Evolutionary conservation across 1,140 invertebrate species (phyloP).

Genomic region (Trichogramma pretiosum): DNA sequence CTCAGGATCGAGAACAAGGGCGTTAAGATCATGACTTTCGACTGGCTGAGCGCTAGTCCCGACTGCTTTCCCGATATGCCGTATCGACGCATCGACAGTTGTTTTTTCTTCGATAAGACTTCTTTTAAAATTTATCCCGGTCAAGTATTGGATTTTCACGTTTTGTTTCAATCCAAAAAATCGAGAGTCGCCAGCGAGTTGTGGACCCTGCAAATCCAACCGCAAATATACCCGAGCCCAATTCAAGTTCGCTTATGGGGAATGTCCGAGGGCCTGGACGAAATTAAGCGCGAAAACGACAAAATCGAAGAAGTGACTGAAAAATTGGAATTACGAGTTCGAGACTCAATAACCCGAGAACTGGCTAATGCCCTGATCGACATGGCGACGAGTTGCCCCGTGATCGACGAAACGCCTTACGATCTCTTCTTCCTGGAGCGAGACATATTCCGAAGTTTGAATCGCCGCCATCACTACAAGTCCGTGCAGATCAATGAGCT

Average conservation of each 20-base stretch:
- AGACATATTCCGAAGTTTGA: conserved; percentile 24
- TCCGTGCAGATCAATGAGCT: conserved; percentile 23
- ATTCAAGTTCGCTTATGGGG: conserved; percentile 26
- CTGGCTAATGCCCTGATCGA: conserved; percentile 20
- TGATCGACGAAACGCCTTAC: conserved; percentile 14
- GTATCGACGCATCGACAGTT: not conserved
- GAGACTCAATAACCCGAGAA: conserved; percentile 15
- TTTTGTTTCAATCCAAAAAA: conserved; percentile 22
- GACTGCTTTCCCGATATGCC: no score
- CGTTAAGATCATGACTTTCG: conserved; percentile 3
- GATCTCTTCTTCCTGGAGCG: conserved; percentile 19
- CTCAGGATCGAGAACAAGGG: conserved; percentile 31
- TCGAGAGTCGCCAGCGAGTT: conserved; percentile 18
- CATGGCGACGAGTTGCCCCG: not conserved
- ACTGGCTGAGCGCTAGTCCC: no score
- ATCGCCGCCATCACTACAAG: conserved; percentile 27
- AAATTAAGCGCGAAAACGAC: not conserved
- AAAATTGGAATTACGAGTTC: conserved; percentile 17
- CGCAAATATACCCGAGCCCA: conserved; percentile 14
- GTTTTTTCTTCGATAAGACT: conserved; percentile 34
- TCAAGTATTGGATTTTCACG: conserved; percentile 16
- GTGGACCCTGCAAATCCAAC: conserved; percentile 28
- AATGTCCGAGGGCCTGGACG: not conserved
- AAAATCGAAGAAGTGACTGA: conserved; percentile 12
- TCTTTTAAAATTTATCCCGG: conserved; percentile 25